Conservation (phyloP, 53 echinoderm and acorn worm species). For the Antedon mediterranea region DNA sequence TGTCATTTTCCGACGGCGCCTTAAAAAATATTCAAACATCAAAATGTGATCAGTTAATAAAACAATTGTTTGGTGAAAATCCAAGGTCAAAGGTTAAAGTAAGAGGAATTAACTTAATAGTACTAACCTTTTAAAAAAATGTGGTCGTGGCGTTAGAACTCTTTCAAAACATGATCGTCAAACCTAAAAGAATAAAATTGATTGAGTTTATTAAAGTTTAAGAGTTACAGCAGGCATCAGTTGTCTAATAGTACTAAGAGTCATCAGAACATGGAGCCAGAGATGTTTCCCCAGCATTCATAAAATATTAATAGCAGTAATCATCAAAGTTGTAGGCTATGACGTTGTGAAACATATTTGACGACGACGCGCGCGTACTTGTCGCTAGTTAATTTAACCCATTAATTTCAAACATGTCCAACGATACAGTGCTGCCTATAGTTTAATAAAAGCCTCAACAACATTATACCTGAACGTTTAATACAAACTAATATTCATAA, state of each 20-base stretch:
- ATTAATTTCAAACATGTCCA: neutral
- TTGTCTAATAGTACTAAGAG: neutral
- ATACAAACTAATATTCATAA: neutral
- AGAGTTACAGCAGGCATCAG: neutral
- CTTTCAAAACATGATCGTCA: neutral
- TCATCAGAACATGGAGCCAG: neutral
- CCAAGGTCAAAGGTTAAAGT: neutral
- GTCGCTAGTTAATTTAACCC: no score
- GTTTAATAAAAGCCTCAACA: no score
- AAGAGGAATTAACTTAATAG: no score
- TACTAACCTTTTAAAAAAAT: neutral
- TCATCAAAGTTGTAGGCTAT: neutral
- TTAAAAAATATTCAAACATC: neutral
- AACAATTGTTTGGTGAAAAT: no score
- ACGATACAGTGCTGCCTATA: no score
- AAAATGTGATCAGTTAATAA: neutral
- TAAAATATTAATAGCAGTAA: neutral
- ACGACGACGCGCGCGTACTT: no score
- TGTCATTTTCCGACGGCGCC: constrained; percentile 1
- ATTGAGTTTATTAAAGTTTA: neutral
- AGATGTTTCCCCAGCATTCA: neutral
- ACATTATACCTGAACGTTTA: neutral
- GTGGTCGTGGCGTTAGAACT: neutral
- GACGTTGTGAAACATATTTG: no score
- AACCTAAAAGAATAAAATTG: neutral